A percentile compares a stretch with the other conserved stretches of the same genome.
Evolutionary conservation across 2,888 invertebrate species (phyloP).

Genomic region (Trypoxylon attenuatum): DNA sequence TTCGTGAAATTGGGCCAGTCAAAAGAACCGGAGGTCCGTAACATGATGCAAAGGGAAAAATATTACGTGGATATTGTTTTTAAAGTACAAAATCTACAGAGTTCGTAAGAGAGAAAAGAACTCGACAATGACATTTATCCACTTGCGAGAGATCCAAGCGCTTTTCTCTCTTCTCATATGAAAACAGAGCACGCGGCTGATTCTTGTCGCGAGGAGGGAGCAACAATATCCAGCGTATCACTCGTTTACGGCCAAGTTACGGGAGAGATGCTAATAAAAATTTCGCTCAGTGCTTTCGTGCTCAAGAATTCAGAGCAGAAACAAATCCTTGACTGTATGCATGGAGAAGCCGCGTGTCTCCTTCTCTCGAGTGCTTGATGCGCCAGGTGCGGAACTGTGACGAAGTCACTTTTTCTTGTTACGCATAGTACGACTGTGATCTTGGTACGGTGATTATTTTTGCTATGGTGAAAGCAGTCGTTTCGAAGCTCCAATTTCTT

Average conservation of each 20-base stretch:
- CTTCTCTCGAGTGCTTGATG: too few relatives aligned
- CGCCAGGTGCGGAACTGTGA: too few relatives aligned
- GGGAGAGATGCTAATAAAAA: neutral
- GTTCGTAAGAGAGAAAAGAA: too few relatives aligned
- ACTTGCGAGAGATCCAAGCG: neutral
- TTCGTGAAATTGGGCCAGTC: too few relatives aligned
- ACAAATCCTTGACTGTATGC: too few relatives aligned
- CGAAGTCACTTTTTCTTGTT: slow-evolving; percentile 7
- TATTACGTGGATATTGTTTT: too few relatives aligned
- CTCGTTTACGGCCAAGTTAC: neutral
- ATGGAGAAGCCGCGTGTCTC: neutral
- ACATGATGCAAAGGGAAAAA: too few relatives aligned
- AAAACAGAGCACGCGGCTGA: slow-evolving; percentile 44
- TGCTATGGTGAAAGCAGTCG: too few relatives aligned
- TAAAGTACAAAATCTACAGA: too few relatives aligned
- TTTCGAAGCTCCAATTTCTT: too few relatives aligned
- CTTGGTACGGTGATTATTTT: slow-evolving; percentile 22
- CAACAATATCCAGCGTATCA: slow-evolving; percentile 23
- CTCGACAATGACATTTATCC: too few relatives aligned
- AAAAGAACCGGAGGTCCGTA: too few relatives aligned
- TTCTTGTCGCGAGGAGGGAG: neutral
- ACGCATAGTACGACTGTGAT: slow-evolving; percentile 30
- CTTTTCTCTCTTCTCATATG: slow-evolving; percentile 51
- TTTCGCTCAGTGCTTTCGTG: neutral
- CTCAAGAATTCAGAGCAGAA: neutral